Base-by-base conservation (phyloP, 2,888 invertebrate genomes). In the Cosmorhoe ocellata region DNA sequence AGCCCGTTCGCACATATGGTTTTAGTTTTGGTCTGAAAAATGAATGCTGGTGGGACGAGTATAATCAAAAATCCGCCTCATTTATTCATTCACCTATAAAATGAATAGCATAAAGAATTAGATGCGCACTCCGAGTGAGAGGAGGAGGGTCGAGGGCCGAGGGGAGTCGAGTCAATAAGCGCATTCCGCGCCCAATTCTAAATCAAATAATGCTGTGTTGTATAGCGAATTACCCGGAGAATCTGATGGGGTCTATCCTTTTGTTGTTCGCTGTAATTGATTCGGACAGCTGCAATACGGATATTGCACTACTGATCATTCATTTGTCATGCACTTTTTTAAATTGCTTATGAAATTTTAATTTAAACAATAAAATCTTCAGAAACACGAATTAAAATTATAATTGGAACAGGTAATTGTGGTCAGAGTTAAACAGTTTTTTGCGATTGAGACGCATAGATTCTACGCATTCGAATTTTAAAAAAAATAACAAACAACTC, bases 161-260 rank as follows among this genome's bases (percentile, higher is more conserved):
- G 28, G 34, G 5, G 18, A 7, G 3, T 51, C 51, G 63, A 83
- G 72, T 85, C 81, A 82, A 84, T 86, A 81, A 84, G 79, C 76
- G 73, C 83, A 85, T 84, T 81, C 83, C 85, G 65, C 69, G 69
- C 59, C 81, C 70, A 86, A 88, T 88, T 86, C 80, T 81, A 87
- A 88, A 89, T 89, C 87, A 88, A 89, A 89, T 87, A 89, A 88
- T 85, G 81, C 79, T 80, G 81, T 78, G 45, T 49, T 34, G 49
- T 76, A 78, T 74, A 73, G 76, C 83, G 81, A 78, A 83, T 82
- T 81, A 81, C 71, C 13, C 22, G 9, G 34, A 34, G 34, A 14
- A 18, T 24, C 24, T 24, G 36, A 13, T 7, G 10, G 26, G 38
- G 42, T 7, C 38, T 40, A 13, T 14, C 34, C 50, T 34, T 42